A percentile compares a stretch with the other conserved stretches of the same genome.
These are phyloP conservation scores for Australoheros scitulus DNA, from an alignment of 2,113 vertebrate species.

Conservation along the genomic window DNA sequence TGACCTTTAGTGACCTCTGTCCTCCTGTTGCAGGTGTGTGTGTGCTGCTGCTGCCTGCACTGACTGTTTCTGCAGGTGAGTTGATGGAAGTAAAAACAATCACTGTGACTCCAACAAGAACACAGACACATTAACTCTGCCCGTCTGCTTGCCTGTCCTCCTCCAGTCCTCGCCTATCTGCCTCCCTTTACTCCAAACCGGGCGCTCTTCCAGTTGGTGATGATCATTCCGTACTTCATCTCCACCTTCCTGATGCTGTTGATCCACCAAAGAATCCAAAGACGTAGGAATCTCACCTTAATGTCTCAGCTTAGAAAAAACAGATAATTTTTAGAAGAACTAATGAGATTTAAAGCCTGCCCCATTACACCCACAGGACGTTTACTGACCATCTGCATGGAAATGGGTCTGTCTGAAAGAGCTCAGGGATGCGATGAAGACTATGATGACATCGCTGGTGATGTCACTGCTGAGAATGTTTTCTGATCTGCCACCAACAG, in stretches of 20 bases:
- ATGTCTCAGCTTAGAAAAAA: neutral
- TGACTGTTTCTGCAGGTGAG: neutral
- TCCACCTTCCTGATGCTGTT: neutral
- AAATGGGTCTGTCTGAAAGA: accelerated
- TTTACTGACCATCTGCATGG: neutral
- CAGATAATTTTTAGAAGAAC: too few relatives aligned
- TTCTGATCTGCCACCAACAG: neutral
- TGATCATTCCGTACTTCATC: neutral
- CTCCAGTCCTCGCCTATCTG: neutral
- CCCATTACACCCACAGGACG: accelerated
- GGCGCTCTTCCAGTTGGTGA: neutral
- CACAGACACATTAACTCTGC: neutral
- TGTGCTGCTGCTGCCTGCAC: too few relatives aligned
- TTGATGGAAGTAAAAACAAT: neutral
- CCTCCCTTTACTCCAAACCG: neutral
- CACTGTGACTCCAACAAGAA: too few relatives aligned
- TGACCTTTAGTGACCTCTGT: neutral
- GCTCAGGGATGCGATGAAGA: neutral
- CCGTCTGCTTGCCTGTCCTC: neutral
- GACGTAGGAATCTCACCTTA: neutral
- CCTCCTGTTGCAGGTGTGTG: neutral
- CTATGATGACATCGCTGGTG: accelerated
- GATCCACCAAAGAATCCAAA: accelerated
- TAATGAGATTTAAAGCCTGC: neutral
- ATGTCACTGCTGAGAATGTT: neutral